These are phyloP conservation scores for Drosophila crucigera DNA, from an alignment of 2,888 invertebrate genomes.

Conservation along the genomic window DNA sequence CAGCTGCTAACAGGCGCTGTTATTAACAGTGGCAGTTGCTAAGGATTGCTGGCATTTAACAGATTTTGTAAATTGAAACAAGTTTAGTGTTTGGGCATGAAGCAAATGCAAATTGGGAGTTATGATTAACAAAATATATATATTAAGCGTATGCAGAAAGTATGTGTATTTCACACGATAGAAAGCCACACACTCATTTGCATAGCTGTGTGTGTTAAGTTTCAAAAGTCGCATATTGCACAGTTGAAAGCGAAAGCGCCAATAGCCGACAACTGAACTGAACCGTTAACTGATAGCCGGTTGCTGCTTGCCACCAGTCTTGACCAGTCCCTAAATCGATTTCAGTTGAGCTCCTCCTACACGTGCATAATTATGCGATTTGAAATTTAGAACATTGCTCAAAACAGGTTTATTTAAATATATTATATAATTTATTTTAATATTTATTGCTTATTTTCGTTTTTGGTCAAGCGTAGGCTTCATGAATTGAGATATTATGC, in stretches of 20 bases:
- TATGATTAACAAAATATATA: slow-evolving; percentile 57
- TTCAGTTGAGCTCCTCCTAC: not conserved
- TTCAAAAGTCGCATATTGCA: slow-evolving; percentile 30
- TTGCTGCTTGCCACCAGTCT: not conserved
- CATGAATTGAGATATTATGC: not conserved
- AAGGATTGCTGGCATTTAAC: slow-evolving; percentile 46
- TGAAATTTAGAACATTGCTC: not conserved
- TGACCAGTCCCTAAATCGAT: not conserved
- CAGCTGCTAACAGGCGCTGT: slow-evolving; percentile 10
- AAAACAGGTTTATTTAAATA: not conserved
- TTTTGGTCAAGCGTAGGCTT: not conserved
- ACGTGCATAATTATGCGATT: not conserved
- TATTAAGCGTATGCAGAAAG: slow-evolving; percentile 28
- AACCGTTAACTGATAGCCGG: not conserved
- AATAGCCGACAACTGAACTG: slow-evolving; percentile 19
- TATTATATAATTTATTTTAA: not conserved
- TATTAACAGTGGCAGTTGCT: slow-evolving; percentile 35
- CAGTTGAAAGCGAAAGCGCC: slow-evolving; percentile 64
- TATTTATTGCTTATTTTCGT: not conserved
- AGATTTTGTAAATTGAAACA: slow-evolving; percentile 55
- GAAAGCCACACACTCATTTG: slow-evolving; percentile 68
- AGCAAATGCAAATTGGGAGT: slow-evolving; percentile 49
- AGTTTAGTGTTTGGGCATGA: slow-evolving; percentile 65
- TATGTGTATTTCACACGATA: slow-evolving; percentile 55
- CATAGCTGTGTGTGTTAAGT: slow-evolving; percentile 44